Percentiles rank a stretch among this genome's conserved stretches.
Conservation (phyloP, 2,797 vertebrate species). For the Echiichthys vipera region DNA sequence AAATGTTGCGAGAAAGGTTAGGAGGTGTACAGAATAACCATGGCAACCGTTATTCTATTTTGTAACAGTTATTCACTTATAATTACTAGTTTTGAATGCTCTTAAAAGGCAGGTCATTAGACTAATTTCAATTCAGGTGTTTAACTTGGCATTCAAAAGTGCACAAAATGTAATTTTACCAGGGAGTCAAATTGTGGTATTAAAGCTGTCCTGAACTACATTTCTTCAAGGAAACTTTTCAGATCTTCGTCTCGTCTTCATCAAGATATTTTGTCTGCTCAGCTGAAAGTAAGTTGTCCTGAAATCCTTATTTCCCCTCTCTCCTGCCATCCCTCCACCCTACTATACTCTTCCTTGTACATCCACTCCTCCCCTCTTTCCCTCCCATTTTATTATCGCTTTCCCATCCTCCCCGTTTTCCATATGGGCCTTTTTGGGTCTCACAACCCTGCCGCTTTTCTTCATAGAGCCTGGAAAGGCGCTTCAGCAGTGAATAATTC, state of each 20-base stretch:
- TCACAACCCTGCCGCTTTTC: slow-evolving; percentile 74
- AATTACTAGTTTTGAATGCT: slow-evolving; percentile 9
- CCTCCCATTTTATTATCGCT: slow-evolving; percentile 69
- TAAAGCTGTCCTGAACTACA: slow-evolving; percentile 42
- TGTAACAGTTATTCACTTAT: slow-evolving; percentile 14
- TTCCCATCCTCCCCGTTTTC: slow-evolving; percentile 69
- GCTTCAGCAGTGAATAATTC: slow-evolving; percentile 85
- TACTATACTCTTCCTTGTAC: slow-evolving; percentile 49
- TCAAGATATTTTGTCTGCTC: slow-evolving; percentile 71
- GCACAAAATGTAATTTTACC: slow-evolving; percentile 53
- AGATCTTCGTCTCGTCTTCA: slow-evolving; percentile 48
- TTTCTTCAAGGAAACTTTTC: slow-evolving; percentile 49
- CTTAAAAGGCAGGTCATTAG: slow-evolving; percentile 36
- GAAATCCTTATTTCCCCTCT: slow-evolving; percentile 63
- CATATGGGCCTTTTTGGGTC: slow-evolving; percentile 78
- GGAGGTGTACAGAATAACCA: slow-evolving; percentile 3
- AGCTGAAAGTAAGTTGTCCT: slow-evolving; percentile 75
- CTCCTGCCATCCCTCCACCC: slow-evolving; percentile 42
- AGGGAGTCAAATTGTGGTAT: slow-evolving; percentile 45
- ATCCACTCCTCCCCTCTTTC: slow-evolving; percentile 64
- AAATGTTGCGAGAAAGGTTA: slow-evolving; percentile 27
- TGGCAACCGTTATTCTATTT: slow-evolving; percentile 22
- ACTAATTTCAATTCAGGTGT: slow-evolving; percentile 39
- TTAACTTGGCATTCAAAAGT: slow-evolving; percentile 48
- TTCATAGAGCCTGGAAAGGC: slow-evolving; percentile 78